Conservation (phyloP, 2,797 vertebrate species). For the Microhierax caerulescens region DNA sequence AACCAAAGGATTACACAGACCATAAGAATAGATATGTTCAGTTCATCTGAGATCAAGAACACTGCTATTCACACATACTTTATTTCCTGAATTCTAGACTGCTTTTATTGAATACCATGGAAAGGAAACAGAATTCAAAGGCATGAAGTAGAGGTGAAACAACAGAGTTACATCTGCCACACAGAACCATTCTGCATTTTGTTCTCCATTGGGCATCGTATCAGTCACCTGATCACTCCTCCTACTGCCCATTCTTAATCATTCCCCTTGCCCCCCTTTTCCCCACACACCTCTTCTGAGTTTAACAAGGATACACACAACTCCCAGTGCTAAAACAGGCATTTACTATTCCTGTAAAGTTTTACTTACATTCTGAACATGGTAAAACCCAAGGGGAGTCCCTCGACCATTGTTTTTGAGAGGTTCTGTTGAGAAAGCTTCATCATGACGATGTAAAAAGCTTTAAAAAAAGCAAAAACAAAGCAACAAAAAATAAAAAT, state of each 20-base stretch:
- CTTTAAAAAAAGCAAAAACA: constrained; percentile 66
- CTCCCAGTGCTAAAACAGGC: background rate
- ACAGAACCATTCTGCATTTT: background rate
- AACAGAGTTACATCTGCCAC: background rate
- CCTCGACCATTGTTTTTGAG: constrained; percentile 94
- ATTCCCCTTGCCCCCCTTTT: background rate
- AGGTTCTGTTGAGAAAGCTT: constrained; percentile 97
- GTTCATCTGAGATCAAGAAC: background rate
- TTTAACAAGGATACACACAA: background rate
- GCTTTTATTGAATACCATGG: background rate
- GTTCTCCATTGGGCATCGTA: background rate
- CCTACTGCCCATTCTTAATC: background rate
- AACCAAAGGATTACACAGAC: background rate
- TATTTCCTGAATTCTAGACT: background rate
- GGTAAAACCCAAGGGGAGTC: constrained; percentile 92
- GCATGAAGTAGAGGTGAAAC: background rate
- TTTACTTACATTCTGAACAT: constrained; percentile 93
- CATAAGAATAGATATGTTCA: background rate
- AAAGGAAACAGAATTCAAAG: background rate
- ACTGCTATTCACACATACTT: background rate
- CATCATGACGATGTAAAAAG: constrained; percentile 98
- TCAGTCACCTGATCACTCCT: background rate
- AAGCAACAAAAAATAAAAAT: background rate
- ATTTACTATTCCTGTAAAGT: background rate
- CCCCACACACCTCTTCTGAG: background rate